Evolutionary conservation across 2,797 vertebrate genomes (phyloP), one percentile per base, ranked within the genome.

Genomic region (Pagetopsis macropterus): DNA sequence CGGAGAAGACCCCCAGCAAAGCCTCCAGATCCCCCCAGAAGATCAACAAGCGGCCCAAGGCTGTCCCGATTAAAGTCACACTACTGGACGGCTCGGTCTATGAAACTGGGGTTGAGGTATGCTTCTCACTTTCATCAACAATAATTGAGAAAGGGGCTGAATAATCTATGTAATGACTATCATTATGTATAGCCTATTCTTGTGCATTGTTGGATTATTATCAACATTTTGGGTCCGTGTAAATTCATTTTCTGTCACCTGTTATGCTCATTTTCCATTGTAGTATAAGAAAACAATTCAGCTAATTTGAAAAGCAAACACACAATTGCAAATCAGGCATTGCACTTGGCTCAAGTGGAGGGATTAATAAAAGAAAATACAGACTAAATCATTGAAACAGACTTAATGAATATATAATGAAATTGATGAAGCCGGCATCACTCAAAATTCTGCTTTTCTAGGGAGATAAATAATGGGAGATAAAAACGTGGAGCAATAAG

Each of bases 11-110:
- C 0, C 98, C 98, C 70, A 98, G 97, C 91, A 98, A 97, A 93
- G 95, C 96, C 81, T 97, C 98, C 88, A 97, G 96, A 84, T 99
- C 98, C 0, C 98, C 98, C 13, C 97, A 99, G 93, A 99, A 97
- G 93, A 94, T 86, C 62, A 94, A 82, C 87, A 98, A 97, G 88
- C 95, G 97, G 78, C 93, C 95, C 70, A 99, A 98, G 94, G 97
- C 95, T 5, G 90, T 96, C 40, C 89, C 96, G 31, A 96, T 97
- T 91, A 98, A 96, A 91, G 95, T 99, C 83, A 95, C 91, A 21
- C 94, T 99, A 41, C 96, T 99, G 0, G 98, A 99, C 21, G 96
- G 96, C 59, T 95, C 96, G 0, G 96, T 98, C 76, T 98, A 97
- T 0, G 97, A 99, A 66, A 95, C 96, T 0, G 96, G 94, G 78